A percentile compares a stretch with the other conserved stretches of the same genome.
Conservation (phyloP, 2,113 vertebrate genomes). For the Pachyramphus minor region DNA sequence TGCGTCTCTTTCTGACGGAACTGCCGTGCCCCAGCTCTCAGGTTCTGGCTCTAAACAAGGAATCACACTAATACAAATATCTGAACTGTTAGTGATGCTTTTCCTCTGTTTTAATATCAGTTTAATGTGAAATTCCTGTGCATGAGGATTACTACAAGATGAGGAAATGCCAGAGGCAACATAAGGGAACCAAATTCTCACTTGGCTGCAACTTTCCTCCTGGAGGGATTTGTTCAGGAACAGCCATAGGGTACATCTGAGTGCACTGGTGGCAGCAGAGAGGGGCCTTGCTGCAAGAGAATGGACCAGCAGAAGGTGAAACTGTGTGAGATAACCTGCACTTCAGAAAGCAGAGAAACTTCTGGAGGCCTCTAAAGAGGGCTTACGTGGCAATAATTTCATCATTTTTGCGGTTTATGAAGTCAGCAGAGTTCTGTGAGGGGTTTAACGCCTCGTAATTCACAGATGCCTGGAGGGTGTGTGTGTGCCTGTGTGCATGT, state of each 20-base stretch:
- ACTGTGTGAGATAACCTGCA: neutral
- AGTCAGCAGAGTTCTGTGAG: neutral
- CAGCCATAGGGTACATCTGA: neutral
- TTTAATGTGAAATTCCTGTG: neutral
- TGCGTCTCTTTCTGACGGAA: neutral
- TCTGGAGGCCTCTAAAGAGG: neutral
- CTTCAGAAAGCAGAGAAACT: neutral
- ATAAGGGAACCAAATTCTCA: neutral
- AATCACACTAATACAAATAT: neutral
- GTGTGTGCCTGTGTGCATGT: neutral
- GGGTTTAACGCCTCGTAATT: neutral
- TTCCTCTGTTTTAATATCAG: neutral
- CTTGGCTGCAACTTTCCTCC: neutral
- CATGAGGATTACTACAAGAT: neutral
- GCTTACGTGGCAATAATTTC: neutral
- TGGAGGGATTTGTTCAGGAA: neutral
- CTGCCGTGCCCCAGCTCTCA: neutral
- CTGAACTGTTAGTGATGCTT: neutral
- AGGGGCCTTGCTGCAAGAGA: neutral
- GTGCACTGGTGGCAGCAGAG: neutral
- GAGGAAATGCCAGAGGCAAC: neutral
- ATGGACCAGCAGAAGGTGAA: neutral
- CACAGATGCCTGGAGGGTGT: neutral
- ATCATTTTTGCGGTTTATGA: constrained; percentile 29
- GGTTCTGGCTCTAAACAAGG: neutral